Base-by-base conservation (phyloP, 2,797 vertebrate species). In the Chelmon rostratus region DNA sequence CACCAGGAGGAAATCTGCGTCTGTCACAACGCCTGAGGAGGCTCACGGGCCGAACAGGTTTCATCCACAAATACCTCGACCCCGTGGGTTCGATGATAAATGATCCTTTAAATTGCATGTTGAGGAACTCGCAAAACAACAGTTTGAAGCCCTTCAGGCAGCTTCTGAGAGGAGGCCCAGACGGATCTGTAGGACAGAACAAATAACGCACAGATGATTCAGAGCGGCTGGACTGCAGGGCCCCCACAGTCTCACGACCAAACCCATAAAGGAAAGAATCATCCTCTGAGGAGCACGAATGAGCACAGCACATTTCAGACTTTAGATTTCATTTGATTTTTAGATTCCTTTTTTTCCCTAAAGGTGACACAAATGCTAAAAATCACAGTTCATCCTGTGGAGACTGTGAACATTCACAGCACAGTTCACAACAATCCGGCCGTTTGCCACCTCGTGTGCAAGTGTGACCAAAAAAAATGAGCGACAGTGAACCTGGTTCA, bases 21-120 rank as follows among this genome's bases (percentile, higher is more conserved):
- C 79, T 63, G 83, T 76, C 68, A 31, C 53, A 21, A 2, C 1
- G 15, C 50, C 73, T 0, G 40, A 62, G 75, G 72, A 3, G 37
- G 33, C 35, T 61, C 33, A 8, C 52, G 16, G 40, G 8, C 46
- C 0, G n/a, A 71, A 18, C 61, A 37, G 68, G 68, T 68, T 74
- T 78, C 68, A 23, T 58, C 75, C 50, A 54, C 62, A 69, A 78
- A 80, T n/a, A 78, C 33, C 52, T 58, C n/a, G 11, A 79, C 54
- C 72, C 8, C 0, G 11, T 2, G 19, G 40, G 54, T 67, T 10
- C 12, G 38, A 65, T 40, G 63, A 69, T 66, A 35, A 81, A 83
- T 31, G 50, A 80, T 70, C 73, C 76, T 69, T 79, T 78, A 76
- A 78, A 79, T 75, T 47, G 49, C 42, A 80, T n/a, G 71, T 35